These are phyloP conservation scores for Temnothorax longispinosus DNA, from an alignment of 1,140 invertebrate species.

Conservation along the genomic window DNA sequence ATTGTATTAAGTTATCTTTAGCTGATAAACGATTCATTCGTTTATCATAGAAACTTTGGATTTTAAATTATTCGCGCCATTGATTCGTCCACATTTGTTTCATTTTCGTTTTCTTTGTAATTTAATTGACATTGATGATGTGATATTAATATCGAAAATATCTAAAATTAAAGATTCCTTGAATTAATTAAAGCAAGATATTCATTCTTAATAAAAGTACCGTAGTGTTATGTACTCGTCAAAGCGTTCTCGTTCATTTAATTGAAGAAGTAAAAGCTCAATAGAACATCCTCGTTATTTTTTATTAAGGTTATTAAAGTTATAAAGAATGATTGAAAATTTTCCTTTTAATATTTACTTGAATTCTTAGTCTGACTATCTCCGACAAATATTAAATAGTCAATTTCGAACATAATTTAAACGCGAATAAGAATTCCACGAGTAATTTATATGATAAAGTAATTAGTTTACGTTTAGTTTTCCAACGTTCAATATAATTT, in stretches of 20 bases:
- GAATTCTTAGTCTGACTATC: background rate
- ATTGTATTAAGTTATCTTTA: constrained; percentile 10
- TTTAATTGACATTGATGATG: background rate
- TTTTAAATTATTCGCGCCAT: background rate
- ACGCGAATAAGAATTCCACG: background rate
- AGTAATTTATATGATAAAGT: constrained; percentile 3
- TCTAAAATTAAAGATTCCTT: constrained; percentile 5
- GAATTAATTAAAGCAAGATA: background rate
- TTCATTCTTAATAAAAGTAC: background rate
- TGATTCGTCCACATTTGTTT: background rate
- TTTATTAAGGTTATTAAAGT: constrained; percentile 7
- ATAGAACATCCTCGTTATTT: background rate
- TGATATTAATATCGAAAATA: background rate
- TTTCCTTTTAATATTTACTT: constrained; percentile 16
- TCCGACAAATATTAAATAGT: constrained; percentile 3
- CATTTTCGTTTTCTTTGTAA: background rate
- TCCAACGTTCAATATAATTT: background rate
- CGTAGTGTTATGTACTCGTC: background rate
- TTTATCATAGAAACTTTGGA: background rate
- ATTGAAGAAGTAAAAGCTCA: background rate
- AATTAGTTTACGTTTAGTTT: constrained; percentile 2
- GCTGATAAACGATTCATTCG: background rate
- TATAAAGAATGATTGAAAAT: background rate
- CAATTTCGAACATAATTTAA: background rate
- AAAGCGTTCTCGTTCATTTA: background rate